Conservation (phyloP, 2,113 vertebrate genomes). For the Aix galericulata region DNA sequence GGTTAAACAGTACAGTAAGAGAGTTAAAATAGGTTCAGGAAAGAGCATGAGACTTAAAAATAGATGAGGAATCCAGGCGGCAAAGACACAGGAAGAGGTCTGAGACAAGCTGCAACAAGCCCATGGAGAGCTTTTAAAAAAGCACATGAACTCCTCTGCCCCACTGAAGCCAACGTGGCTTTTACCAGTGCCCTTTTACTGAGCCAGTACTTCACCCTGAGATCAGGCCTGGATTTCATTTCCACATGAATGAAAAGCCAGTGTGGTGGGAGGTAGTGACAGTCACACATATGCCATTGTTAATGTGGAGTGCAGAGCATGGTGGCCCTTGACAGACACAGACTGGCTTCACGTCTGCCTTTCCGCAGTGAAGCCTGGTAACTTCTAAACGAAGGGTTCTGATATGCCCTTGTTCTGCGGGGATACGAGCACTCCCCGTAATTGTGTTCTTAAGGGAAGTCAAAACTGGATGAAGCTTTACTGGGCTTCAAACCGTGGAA, state of each 20-base stretch:
- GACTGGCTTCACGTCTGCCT: neutral
- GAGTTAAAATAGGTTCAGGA: constrained; percentile 39
- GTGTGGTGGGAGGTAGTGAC: neutral
- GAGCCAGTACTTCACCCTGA: neutral
- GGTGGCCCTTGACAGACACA: neutral
- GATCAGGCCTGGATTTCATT: neutral
- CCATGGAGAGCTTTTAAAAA: neutral
- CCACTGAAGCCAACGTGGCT: neutral
- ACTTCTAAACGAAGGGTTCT: neutral
- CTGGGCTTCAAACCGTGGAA: neutral
- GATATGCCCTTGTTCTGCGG: neutral
- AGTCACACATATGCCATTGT: constrained; percentile 17
- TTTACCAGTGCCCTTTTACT: constrained; percentile 7
- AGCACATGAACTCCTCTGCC: neutral
- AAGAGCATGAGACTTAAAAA: constrained; percentile 43
- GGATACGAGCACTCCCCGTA: neutral
- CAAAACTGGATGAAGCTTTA: neutral
- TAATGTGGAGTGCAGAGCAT: neutral
- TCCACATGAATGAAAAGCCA: constrained; percentile 14
- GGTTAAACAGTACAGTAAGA: constrained; percentile 19
- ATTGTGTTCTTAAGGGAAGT: neutral
- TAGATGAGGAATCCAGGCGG: constrained; percentile 49
- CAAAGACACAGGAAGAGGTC: constrained; percentile 38
- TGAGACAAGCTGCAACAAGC: neutral
- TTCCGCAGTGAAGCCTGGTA: neutral